These are phyloP conservation scores for Pangasianodon hypophthalmus DNA, from an alignment of 2,113 vertebrate species.

Conservation along the genomic window DNA sequence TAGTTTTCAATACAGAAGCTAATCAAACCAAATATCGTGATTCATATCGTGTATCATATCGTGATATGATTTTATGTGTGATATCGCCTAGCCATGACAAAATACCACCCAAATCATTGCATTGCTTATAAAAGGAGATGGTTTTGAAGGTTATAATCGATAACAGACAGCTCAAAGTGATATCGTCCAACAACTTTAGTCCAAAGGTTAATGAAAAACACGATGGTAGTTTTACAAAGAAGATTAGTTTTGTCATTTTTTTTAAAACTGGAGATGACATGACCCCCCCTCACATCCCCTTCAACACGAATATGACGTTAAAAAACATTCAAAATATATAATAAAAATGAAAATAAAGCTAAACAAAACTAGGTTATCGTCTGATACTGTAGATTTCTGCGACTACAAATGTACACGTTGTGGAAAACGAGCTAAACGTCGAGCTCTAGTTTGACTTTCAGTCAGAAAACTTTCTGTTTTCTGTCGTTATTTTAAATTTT, in stretches of 20 bases:
- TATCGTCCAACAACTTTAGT: background rate
- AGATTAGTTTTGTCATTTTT: background rate
- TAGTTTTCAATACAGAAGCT: background rate
- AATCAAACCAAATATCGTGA: background rate
- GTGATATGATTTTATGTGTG: background rate
- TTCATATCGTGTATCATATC: background rate
- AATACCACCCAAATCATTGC: background rate
- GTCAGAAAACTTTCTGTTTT: background rate
- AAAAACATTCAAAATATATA: too few species aligned
- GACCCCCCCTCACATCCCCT: background rate
- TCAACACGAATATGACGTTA: background rate
- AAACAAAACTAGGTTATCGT: background rate
- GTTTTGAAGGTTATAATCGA: background rate
- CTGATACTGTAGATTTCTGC: background rate
- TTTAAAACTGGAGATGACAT: background rate
- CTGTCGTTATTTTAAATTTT: too few species aligned
- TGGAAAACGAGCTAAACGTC: background rate
- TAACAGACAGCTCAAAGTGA: background rate
- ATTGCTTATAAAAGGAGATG: background rate
- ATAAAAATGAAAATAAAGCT: background rate
- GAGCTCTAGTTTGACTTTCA: background rate
- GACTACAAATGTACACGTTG: background rate
- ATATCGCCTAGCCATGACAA: background rate
- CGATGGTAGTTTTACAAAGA: background rate
- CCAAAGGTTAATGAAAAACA: background rate